Conservation (phyloP, 2,888 invertebrate genomes). For the Aphidius colemani region DNA sequence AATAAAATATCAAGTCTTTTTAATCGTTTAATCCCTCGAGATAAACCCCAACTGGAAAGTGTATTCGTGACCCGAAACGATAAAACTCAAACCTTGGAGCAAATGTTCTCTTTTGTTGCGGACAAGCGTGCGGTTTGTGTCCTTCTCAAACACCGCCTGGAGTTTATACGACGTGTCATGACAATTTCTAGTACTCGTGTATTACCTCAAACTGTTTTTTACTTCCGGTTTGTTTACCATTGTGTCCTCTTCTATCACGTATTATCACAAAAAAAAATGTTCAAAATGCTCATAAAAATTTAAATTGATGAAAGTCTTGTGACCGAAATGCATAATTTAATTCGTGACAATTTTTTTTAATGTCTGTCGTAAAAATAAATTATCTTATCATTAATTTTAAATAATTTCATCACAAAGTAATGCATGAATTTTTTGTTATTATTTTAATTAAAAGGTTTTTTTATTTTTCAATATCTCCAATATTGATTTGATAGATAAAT, state of each 20-base stretch:
- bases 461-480: not conserved
- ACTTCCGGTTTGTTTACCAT: slow-evolving; percentile 1
- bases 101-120: no score
- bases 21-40: slow-evolving; percentile 26
- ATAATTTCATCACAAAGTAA: no score
- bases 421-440: not conserved
- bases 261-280: no score
- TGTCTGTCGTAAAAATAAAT: no score
- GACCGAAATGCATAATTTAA: no score
- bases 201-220: slow-evolving; percentile 10
- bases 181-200: slow-evolving; percentile 4
- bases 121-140: no score
- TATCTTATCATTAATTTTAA: no score
- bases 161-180: slow-evolving; percentile 41
- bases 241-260: not conserved
- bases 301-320: no score
- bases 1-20: slow-evolving; percentile 4
- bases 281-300: no score
- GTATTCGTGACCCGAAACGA: slow-evolving; percentile 29
- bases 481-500: slow-evolving; percentile 4
- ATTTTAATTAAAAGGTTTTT: slow-evolving; percentile 10
- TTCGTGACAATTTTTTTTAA: no score
- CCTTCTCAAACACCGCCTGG: slow-evolving; percentile 24
- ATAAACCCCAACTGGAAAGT: slow-evolving; percentile 19
- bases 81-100: slow-evolving; percentile 27